Evolutionary conservation across 2,113 vertebrate genomes (phyloP).

Genomic region (Chaenogobius annularis): DNA sequence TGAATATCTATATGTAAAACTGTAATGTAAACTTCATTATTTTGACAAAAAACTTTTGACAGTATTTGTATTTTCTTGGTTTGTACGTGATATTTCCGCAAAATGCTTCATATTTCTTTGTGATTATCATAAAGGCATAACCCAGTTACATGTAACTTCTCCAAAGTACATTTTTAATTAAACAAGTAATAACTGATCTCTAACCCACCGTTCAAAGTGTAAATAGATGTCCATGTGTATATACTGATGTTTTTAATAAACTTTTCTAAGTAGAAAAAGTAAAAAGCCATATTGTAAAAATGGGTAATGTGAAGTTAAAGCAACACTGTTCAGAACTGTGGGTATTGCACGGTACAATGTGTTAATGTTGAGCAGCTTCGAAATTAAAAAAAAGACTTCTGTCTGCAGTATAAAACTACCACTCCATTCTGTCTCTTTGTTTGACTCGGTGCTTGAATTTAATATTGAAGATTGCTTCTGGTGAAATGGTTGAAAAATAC

Average conservation of each 20-base stretch:
- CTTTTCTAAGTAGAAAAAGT: slow-evolving; percentile 80
- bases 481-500: no score
- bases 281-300: slow-evolving; percentile 77
- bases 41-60: slow-evolving; percentile 44
- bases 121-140: slow-evolving; percentile 12
- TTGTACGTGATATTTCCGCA: slow-evolving; percentile 42
- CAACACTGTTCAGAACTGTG: slow-evolving; percentile 47
- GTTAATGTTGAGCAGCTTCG: slow-evolving; percentile 55
- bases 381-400: slow-evolving; percentile 33
- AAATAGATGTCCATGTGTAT: slow-evolving; percentile 81
- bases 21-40: slow-evolving; percentile 56
- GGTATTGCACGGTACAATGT: slow-evolving; percentile 36
- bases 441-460: neutral
- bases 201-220: slow-evolving; percentile 65
- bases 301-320: slow-evolving; percentile 56
- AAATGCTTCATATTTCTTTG: slow-evolving; percentile 44
- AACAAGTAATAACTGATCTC: slow-evolving; percentile 44
- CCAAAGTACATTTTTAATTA: slow-evolving; percentile 37
- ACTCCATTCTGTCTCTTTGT: neutral
- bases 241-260: slow-evolving; percentile 81
- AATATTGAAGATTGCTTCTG: neutral
- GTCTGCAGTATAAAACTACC: slow-evolving; percentile 34
- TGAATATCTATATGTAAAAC: slow-evolving; percentile 31
- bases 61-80: slow-evolving; percentile 53
- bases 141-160: slow-evolving; percentile 42